Evolutionary conservation across 2,113 vertebrate species (phyloP).

Genomic region (Caranx ignobilis): DNA sequence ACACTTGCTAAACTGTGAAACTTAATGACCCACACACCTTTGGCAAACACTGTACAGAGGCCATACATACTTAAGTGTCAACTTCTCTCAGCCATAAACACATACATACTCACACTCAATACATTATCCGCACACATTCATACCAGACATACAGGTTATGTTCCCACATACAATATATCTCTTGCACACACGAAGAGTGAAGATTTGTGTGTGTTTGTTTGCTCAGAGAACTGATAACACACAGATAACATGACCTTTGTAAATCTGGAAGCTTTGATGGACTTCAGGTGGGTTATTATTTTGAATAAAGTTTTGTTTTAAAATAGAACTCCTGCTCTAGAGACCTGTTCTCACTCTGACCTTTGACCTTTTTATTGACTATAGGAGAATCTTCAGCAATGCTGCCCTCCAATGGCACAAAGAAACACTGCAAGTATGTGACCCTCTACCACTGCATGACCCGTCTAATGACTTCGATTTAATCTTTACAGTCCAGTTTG

Average conservation of each 20-base stretch:
- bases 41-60: conserved; percentile 30
- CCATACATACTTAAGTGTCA: not conserved
- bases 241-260: not conserved
- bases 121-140: not conserved
- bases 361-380: not conserved
- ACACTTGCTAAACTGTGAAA: not conserved
- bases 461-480: too few relatives aligned
- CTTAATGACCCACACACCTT: not conserved
- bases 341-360: not conserved
- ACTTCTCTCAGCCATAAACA: not conserved
- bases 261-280: not conserved
- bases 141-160: not conserved
- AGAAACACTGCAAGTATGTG: not conserved
- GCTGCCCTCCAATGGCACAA: conserved; percentile 16
- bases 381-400: not conserved
- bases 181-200: too few relatives aligned
- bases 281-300: too few relatives aligned
- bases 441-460: not conserved
- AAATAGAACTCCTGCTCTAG: too few relatives aligned
- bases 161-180: not conserved
- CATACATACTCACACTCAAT: not conserved
- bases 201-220: not conserved
- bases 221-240: conserved; percentile 4
- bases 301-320: too few relatives aligned
- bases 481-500: too few relatives aligned